Base-by-base conservation (phyloP, 2,113 vertebrate genomes). In the Benitochromis conjunctus region DNA sequence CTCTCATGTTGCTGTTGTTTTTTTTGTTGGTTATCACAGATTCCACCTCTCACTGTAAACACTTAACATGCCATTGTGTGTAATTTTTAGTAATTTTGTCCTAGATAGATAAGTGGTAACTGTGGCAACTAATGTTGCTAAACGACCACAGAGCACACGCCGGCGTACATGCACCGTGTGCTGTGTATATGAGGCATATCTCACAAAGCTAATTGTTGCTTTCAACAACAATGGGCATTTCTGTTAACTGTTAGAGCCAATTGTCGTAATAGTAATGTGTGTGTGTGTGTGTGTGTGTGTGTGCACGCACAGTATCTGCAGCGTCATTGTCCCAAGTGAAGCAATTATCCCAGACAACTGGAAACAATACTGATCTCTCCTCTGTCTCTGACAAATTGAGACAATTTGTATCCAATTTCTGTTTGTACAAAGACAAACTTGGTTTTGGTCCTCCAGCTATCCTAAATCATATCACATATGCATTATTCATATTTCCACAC, bases 271-370 rank as follows among this genome's bases (percentile, higher is more conserved):
- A 53, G 16, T 24, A 48, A 3, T 69, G 2, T 12, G 31, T 80
- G 55, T 88, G 54, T 80, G 54, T 18, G 78, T 69, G 56, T 51
- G 54, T 51, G 55, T 57, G 48, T 55, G 62, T 14, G 10, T 8
- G 18, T 54, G 19, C 7, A 46, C 1, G 53, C 69, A 54, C 4
- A 79, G 21, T 69, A 64, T 56, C 26, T 64, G 14, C 11, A 4
- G 24, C 21, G 41, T 12, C 41, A 34, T 79, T 81, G 66, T 86
- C 83, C 79, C 81, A 81, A 81, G 36, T 80, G 80, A 83, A 66
- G 64, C 83, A 87, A 91, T 91, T 82, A 90, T 38, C 1, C 38
- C 46, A 74, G 83, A 36, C 64, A 88, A 29, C 79, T 82, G 64
- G 58, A 91, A 79, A 81, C 51, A 58, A 69, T 21, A 31, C 66